Evolutionary conservation across 2,888 invertebrate species (phyloP).

Genomic region (Chydorus sphaericus): DNA sequence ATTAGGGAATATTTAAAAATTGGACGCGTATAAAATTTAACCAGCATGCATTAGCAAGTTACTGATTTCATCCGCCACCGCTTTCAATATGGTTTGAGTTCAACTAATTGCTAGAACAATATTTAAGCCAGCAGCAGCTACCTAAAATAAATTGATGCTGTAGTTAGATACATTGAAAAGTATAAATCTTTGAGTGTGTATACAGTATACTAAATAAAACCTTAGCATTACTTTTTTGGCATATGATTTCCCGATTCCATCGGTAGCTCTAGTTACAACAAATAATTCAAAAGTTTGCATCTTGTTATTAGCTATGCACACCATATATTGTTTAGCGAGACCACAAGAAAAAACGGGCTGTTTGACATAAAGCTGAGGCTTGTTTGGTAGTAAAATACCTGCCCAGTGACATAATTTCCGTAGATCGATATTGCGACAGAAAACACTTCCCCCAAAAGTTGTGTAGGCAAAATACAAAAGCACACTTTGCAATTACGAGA

Average conservation of each 20-base stretch:
- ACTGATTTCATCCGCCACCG: slow-evolving; percentile 1
- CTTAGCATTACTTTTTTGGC: neutral
- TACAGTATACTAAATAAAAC: too few relatives aligned
- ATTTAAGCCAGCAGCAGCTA: neutral
- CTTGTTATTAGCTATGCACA: too few relatives aligned
- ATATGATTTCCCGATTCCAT: slow-evolving; percentile 7
- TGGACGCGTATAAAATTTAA: neutral
- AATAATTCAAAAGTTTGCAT: too few relatives aligned
- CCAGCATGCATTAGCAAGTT: too few relatives aligned
- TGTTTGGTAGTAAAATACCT: slow-evolving; percentile 1
- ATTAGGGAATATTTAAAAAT: too few relatives aligned
- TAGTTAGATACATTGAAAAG: neutral
- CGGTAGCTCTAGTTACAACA: slow-evolving; percentile 7
- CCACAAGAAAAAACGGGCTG: too few relatives aligned
- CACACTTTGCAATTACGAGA: too few relatives aligned
- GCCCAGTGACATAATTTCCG: slow-evolving; percentile 9
- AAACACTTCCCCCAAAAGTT: neutral
- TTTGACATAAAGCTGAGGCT: too few relatives aligned
- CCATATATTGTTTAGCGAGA: too few relatives aligned
- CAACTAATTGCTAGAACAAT: neutral
- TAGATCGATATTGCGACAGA: neutral
- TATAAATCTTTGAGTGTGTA: too few relatives aligned
- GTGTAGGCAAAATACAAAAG: slow-evolving; percentile 9
- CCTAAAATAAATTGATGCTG: neutral
- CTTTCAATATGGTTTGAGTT: neutral